phyloP scores from a whole-genome alignment of 2,113 vertebrate genomes.

The Peromyscus leucopus region DNA sequence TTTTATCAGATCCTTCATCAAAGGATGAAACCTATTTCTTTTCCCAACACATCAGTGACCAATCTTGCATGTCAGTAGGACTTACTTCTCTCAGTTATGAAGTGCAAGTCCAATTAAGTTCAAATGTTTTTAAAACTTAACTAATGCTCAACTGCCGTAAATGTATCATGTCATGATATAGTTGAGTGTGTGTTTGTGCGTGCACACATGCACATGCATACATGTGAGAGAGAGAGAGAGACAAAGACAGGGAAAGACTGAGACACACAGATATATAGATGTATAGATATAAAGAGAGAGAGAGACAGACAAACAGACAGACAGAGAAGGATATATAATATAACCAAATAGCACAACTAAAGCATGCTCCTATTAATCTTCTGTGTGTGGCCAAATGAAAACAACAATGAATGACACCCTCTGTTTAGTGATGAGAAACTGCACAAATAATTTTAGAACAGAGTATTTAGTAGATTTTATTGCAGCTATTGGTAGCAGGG shows the following conservation, averaged over 20 bases:
- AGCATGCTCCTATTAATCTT: not conserved
- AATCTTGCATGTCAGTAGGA: not conserved
- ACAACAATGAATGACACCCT: not conserved
- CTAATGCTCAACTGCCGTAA: not conserved
- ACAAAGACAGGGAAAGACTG: rapidly evolving
- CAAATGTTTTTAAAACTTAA: not conserved
- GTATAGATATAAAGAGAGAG: not conserved
- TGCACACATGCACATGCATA: too few relatives aligned
- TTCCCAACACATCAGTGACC: too few relatives aligned
- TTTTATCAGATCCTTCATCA: not conserved
- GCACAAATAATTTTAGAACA: not conserved
- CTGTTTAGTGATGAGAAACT: not conserved
- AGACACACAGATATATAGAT: too few relatives aligned
- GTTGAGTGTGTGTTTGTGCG: not conserved
- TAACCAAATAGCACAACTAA: not conserved
- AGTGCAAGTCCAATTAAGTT: rapidly evolving
- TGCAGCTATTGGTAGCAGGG: not conserved
- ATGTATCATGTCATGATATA: not conserved
- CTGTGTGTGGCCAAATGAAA: rapidly evolving
- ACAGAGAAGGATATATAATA: not conserved
- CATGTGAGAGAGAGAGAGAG: not conserved
- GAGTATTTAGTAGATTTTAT: not conserved
- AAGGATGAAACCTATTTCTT: not conserved
- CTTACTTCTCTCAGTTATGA: not conserved
- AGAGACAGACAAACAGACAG: rapidly evolving